Evolutionary conservation across 2,113 vertebrate species (phyloP).

Genomic region (Labrus mixtus): DNA sequence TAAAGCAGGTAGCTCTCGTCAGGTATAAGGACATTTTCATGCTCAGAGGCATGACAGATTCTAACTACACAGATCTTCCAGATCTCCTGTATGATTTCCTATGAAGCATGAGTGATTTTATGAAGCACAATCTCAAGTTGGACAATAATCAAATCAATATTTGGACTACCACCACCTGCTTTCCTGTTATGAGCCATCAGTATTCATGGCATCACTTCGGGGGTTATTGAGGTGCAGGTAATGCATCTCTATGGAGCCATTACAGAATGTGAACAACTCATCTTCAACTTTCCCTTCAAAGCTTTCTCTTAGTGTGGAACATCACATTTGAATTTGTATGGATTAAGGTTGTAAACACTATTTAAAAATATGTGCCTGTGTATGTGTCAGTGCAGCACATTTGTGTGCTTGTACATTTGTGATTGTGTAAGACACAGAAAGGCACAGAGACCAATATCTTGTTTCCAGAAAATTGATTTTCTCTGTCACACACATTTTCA

Average conservation of each 20-base stretch:
- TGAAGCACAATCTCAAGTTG: neutral
- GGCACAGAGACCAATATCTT: neutral
- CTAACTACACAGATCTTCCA: neutral
- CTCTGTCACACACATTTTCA: neutral
- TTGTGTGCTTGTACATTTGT: neutral
- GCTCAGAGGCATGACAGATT: constrained; percentile 10
- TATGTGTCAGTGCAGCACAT: neutral
- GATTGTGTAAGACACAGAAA: neutral
- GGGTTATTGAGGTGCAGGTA: constrained; percentile 13
- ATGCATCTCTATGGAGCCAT: constrained; percentile 17
- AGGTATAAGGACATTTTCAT: too few species aligned
- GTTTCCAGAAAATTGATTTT: neutral
- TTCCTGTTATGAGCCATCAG: constrained; percentile 53
- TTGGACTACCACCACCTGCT: constrained; percentile 46
- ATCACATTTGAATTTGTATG: constrained; percentile 8
- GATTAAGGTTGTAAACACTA: neutral
- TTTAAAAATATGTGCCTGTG: constrained; percentile 11
- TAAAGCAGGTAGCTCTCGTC: neutral
- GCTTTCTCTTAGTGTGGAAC: constrained; percentile 1
- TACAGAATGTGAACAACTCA: neutral
- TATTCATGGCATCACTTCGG: constrained; percentile 55
- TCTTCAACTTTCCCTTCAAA: neutral
- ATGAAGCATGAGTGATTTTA: neutral
- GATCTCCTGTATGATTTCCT: neutral
- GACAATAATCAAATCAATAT: constrained; percentile 51